Base-by-base conservation (phyloP, 2,113 vertebrate genomes). In the Emydura subglobosa region DNA sequence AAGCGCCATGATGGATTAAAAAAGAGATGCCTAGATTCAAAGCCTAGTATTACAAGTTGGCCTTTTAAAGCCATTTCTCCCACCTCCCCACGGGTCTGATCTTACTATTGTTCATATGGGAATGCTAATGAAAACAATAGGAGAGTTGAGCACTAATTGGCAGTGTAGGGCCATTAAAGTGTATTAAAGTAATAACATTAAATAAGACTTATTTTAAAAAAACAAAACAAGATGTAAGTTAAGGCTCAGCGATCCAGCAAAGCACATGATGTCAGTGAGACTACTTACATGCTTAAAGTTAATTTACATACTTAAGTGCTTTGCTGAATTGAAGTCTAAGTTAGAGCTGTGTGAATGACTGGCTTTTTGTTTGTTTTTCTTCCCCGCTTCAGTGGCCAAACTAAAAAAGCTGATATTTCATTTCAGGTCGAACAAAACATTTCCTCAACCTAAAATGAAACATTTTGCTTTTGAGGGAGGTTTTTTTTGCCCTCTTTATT, bases 91-190 rank as follows among this genome's bases (percentile, higher is more conserved):
- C 21, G 16, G 61, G 89, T 78, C 84, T 87, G 84, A 47, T 51
- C 92, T 93, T 94, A 74, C 54, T 93, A 9, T 91, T 96, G 92
- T 96, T 95, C 88, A 80, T 61, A 72, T 88, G 68, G 0, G 0
- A 76, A 54, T 82, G 86, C 86, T 96, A 96, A 97, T 97, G 95
- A 97, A 96, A 91, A 85, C 4, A 1, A 86, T 90, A 86, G 95
- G 97, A 96, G 91, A 88, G 88, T 49, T 74, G 76, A 82, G 76
- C 86, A 68, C 59, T 97, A 97, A 96, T 92, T 96, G 88, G 76
- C 82, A 84, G 72, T 31, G 29, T 39, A 76, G 47, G 34, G 79
- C 79, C 93, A 76, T 78, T 82, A 42, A 87, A 95, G 68, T 42
- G 51, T 19, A 68, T 89, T 11, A 85, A 82, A 80, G 51, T 7